These are phyloP conservation scores for Natator depressus DNA, from an alignment of 2,113 vertebrate species.

Conservation along the genomic window DNA sequence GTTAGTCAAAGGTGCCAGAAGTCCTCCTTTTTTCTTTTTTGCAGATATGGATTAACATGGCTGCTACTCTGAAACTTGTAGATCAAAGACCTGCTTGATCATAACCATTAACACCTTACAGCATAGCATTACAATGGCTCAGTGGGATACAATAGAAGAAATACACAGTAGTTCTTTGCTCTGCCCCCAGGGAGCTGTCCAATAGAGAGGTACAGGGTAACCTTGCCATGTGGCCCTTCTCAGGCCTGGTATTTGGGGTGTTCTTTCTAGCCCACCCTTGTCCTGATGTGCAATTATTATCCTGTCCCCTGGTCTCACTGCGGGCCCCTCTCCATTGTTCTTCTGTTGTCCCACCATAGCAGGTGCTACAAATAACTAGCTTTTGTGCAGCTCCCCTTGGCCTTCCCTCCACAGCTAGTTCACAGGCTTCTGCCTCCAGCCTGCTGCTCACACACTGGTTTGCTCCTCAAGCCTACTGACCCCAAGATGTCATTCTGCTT, in stretches of 20 bases:
- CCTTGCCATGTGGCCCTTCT: background rate
- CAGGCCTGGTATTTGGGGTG: background rate
- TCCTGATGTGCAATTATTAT: background rate
- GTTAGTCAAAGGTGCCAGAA: too few species aligned
- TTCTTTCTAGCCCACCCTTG: background rate
- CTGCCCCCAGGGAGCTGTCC: background rate
- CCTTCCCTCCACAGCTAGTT: background rate
- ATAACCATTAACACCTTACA: background rate
- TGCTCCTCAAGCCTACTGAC: background rate
- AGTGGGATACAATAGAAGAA: background rate
- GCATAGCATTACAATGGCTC: background rate
- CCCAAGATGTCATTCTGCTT: background rate
- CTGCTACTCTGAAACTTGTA: too few species aligned
- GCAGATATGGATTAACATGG: too few species aligned
- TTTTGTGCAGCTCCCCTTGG: background rate
- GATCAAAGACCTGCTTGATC: background rate
- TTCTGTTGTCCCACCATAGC: background rate
- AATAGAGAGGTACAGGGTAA: background rate
- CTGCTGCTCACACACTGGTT: background rate
- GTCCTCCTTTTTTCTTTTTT: too few species aligned
- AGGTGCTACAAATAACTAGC: background rate
- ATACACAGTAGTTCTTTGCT: background rate
- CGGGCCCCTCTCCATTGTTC: background rate
- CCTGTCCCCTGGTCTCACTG: background rate
- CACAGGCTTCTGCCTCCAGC: background rate